Base-by-base conservation (phyloP, 2,113 vertebrate species). In the Hemiprocne comata region DNA sequence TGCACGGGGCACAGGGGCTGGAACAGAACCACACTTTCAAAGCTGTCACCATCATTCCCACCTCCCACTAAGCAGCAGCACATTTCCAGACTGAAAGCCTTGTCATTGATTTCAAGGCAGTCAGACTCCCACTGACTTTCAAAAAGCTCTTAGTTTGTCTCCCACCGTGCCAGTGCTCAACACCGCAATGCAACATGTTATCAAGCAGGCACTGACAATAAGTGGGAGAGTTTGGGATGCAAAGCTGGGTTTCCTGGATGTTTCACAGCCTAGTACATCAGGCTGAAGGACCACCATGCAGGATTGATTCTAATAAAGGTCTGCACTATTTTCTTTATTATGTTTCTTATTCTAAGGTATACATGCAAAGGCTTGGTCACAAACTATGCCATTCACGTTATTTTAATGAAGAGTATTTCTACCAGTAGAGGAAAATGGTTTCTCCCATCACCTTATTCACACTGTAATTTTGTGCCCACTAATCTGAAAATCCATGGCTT, bases 151-250 rank as follows among this genome's bases (percentile, higher is more conserved):
- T 12, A 8, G 34, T 82, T 64, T 23, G 42, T 67, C 51, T 92
- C 70, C 70, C 61, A n/a, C 61, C 0, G 0, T 19, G 61, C 40
- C 61, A 64, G 31, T 48, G 65, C 57, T 75, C 69, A 84, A 83
- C 70, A 46, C 50, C 0, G 0, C 70, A 17, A 38, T 23, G 51
- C 31, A 66, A n/a, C 60, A 21, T 0, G 0, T 79, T 54, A 46
- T 46, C 83, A 75, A 40, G 57, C 44, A 71, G 40, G 48, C 48
- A 79, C 12, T 0, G 0, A 17, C 36, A 40, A 10, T 6, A 16
- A 79, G 16, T 1, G 0, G 6, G 11, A 40, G 33, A 20, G 18
- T 60, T 57, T 77, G 57, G 26, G 70, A 46, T 33, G 9, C 66
- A 85, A 34, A 67, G 17, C 42, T 51, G 50, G 28, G 34, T 53